phyloP scores from a whole-genome alignment of 2,888 invertebrate species.

The Ophion obscuratus region DNA sequence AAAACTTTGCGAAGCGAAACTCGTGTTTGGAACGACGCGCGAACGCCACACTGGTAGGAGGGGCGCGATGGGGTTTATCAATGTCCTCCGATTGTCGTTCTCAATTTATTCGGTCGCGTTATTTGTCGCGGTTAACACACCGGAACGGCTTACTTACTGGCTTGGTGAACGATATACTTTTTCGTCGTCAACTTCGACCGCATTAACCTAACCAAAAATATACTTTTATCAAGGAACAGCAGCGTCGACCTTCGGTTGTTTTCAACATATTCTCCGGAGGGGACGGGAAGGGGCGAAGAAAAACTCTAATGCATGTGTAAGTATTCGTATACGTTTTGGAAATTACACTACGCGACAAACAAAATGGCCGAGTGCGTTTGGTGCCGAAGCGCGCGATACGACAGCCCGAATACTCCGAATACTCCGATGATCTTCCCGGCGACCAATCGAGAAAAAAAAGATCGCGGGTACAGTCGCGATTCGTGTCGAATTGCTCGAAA shows the following conservation, averaged over 20 bases:
- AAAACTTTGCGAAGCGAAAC: constrained; percentile 32
- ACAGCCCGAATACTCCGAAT: neutral
- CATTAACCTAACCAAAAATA: constrained; percentile 82
- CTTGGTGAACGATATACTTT: constrained; percentile 42
- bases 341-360: constrained; percentile 75
- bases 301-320: constrained; percentile 28
- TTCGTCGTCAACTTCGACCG: constrained; percentile 62
- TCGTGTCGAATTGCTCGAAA: neutral
- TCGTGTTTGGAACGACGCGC: constrained; percentile 53
- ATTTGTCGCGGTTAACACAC: constrained; percentile 61
- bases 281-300: constrained; percentile 18
- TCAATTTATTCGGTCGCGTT: neutral
- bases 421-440: neutral
- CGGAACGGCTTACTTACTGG: constrained; percentile 57
- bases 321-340: constrained; percentile 72
- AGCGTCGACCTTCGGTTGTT: constrained; percentile 84
- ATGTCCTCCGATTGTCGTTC: constrained; percentile 10
- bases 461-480: neutral
- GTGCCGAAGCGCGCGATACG: constrained; percentile 26
- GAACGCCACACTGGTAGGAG: constrained; percentile 36
- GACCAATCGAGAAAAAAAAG: neutral
- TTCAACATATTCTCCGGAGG: constrained; percentile 74
- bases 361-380: constrained; percentile 78
- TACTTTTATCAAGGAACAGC: constrained; percentile 76
- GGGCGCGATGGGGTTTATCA: constrained; percentile 1